Percentiles rank a stretch among this genome's conserved stretches.
These are phyloP conservation scores for Thamnophis sirtalis DNA, from an alignment of 2,113 vertebrate genomes.

Conservation along the genomic window DNA sequence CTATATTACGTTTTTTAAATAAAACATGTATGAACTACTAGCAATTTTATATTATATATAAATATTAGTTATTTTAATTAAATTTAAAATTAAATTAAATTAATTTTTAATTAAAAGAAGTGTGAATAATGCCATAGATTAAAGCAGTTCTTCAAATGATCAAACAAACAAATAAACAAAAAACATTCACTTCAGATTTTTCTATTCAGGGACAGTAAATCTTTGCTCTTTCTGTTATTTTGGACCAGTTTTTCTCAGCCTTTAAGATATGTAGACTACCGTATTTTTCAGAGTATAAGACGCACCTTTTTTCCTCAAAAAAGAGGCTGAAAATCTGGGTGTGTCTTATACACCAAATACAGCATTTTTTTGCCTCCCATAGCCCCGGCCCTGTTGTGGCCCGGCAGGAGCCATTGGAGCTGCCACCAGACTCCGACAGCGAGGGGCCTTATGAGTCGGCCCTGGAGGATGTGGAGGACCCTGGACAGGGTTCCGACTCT, in stretches of 20 bases:
- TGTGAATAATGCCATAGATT: not conserved
- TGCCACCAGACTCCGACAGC: too few relatives aligned
- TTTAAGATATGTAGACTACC: not conserved
- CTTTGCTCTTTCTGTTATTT: not conserved
- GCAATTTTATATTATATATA: not conserved
- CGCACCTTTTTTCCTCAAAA: too few relatives aligned
- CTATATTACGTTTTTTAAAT: not conserved
- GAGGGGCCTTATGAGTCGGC: too few relatives aligned
- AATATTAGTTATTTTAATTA: not conserved
- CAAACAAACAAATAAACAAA: not conserved
- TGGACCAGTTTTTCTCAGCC: not conserved
- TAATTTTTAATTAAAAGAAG: too few relatives aligned
- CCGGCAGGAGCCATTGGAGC: too few relatives aligned
- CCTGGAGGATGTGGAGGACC: too few relatives aligned
- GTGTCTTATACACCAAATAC: too few relatives aligned
- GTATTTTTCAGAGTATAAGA: too few relatives aligned
- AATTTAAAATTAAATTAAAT: not conserved
- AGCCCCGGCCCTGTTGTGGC: too few relatives aligned
- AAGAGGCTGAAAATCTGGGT: too few relatives aligned
- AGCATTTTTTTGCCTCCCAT: too few relatives aligned
- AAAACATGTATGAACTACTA: not conserved
- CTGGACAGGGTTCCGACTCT: too few relatives aligned
- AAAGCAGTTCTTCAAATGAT: not conserved
- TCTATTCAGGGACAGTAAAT: not conserved
- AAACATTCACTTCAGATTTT: not conserved